Percentiles rank a stretch among this genome's conserved stretches.
Conservation (phyloP, 2,113 vertebrate genomes). For the Muntiacus reevesi region DNA sequence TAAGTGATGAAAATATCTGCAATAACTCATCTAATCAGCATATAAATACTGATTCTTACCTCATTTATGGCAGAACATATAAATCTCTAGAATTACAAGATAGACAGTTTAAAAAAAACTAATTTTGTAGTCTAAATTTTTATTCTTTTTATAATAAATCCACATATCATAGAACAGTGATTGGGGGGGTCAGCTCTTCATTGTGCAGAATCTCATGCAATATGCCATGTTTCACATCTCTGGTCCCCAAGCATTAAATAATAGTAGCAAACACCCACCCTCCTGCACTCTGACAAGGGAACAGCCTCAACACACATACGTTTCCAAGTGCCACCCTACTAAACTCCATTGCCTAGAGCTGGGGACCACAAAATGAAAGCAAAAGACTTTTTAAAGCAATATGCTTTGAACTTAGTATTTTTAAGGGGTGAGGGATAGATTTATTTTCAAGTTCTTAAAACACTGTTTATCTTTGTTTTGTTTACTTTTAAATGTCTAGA, state of each 20-base stretch:
- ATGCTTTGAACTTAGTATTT: neutral
- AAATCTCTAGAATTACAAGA: neutral
- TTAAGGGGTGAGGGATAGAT: accelerated
- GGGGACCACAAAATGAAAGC: neutral
- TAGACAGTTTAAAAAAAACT: neutral
- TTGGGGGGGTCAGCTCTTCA: neutral
- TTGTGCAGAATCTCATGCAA: neutral
- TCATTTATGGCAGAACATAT: neutral
- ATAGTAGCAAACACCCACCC: neutral
- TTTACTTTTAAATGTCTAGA: conserved; percentile 6
- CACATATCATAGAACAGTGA: neutral
- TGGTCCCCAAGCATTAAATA: neutral
- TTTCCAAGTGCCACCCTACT: neutral
- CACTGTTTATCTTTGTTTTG: neutral
- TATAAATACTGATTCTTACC: neutral
- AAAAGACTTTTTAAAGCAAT: neutral
- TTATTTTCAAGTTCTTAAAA: neutral
- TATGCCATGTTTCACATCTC: neutral
- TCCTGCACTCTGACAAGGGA: neutral
- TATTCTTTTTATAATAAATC: neutral
- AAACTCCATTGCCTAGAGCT: neutral
- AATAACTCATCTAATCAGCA: neutral
- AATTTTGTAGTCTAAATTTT: neutral
- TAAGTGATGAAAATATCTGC: neutral
- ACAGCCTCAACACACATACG: neutral